Evolutionary conservation across 2,888 invertebrate genomes (phyloP).

Genomic region (Caenorhabditis sulstoni): DNA sequence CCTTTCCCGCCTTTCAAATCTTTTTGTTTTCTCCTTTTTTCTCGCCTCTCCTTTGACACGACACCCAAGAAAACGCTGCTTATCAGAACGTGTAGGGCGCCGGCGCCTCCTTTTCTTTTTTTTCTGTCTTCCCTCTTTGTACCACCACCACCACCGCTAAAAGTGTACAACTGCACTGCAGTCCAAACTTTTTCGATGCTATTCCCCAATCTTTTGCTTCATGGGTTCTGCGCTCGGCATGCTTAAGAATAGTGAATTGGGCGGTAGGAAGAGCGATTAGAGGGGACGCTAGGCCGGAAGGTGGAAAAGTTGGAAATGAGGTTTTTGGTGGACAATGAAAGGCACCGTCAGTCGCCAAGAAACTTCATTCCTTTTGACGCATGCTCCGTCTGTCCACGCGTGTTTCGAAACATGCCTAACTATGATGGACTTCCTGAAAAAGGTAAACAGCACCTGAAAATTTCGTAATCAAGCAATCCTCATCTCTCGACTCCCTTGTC

Average conservation of each 20-base stretch:
- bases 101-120: constrained; percentile 4
- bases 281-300: constrained; percentile 27
- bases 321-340: constrained; percentile 52
- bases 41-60: constrained; percentile 43
- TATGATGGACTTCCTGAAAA: constrained; percentile 49
- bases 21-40: constrained; percentile 47
- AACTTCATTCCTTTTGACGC: constrained; percentile 14
- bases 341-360: neutral
- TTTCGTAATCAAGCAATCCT: too few relatives aligned
- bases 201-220: constrained; percentile 24
- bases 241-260: constrained; percentile 16
- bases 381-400: constrained; percentile 23
- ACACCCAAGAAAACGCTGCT: constrained; percentile 44
- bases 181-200: constrained; percentile 5
- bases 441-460: constrained; percentile 33
- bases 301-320: constrained; percentile 46
- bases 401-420: constrained; percentile 43
- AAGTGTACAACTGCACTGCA: constrained; percentile 16
- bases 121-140: constrained; percentile 10
- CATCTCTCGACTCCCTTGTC: too few relatives aligned
- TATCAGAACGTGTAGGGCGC: constrained; percentile 52
- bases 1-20: constrained; percentile 41
- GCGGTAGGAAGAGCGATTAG: constrained; percentile 45
- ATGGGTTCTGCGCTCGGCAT: neutral
- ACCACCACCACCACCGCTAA: constrained; percentile 24